Evolutionary conservation across 2,888 invertebrate species (phyloP), one percentile per base, ranked within the genome.

Genomic region (Furcula furcula): DNA sequence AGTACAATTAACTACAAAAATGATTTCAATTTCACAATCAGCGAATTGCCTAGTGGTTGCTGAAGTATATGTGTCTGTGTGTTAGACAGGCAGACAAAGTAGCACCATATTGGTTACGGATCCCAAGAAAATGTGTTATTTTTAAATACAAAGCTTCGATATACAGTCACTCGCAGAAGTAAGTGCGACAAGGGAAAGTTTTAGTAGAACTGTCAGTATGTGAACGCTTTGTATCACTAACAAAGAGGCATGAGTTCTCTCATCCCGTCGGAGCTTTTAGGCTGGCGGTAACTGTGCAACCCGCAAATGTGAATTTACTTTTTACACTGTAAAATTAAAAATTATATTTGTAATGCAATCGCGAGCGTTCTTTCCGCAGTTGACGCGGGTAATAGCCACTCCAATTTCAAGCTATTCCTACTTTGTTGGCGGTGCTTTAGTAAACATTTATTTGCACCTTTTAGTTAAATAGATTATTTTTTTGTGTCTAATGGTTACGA

Each of bases 151-250:
- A 1, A 7, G n/a, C 20, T 36, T 28, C 36, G 46, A 43, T n/a
- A n/a, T 42, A 44, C 40, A 41, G 48, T 47, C 13, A 5, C 12
- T 2, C 7, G 39, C 40, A 31, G 38, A 36, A 44, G 40, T 32
- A 40, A 43, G 42, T 47, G 36, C 33, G 47, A 47, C 45, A 47
- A 63, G 65, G 66, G 63, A 70, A 72, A 70, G 68, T 73, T 75
- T 73, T 72, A 71, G 61, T 59, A 68, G 63, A 70, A 60, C 68
- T 58, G 54, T 60, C 55, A 52, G 67, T 60, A 61, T 73, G 63
- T 68, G 68, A 72, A 1, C 23, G 72, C 76, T 77, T 77, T 77
- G 77, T 76, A 68, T 73, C 65, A 72, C 63, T 62, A 75, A 78
- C 78, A 78, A 78, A 77, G 76, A 68, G 61, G 40, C 36, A 46